Evolutionary conservation across 2,888 invertebrate genomes (phyloP).

Genomic region (Cecidostiba fungosa): DNA sequence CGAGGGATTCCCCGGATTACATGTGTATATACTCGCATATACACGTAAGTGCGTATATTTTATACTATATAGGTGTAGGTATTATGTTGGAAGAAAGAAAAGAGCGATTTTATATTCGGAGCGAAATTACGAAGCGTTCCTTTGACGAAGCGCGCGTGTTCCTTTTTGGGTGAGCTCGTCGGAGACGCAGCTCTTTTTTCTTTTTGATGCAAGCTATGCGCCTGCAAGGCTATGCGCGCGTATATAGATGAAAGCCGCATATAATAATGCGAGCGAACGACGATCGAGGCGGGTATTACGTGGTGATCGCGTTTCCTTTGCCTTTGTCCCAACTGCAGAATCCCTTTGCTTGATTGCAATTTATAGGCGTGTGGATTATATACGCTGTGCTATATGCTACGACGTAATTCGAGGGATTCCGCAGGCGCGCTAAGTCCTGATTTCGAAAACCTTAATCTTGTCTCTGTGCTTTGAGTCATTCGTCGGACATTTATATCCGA

Average conservation of each 20-base stretch:
- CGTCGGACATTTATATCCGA: too few relatives aligned
- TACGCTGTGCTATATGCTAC: neutral
- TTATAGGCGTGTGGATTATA: conserved; percentile 1
- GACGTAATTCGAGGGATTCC: neutral
- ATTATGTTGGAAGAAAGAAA: too few relatives aligned
- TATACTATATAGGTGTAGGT: neutral
- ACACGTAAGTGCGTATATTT: neutral
- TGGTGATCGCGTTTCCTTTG: neutral
- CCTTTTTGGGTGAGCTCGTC: too few relatives aligned
- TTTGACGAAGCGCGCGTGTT: too few relatives aligned
- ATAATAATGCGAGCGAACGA: neutral
- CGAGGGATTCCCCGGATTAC: neutral
- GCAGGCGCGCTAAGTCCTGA: neutral
- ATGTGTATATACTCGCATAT: neutral
- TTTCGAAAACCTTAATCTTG: neutral
- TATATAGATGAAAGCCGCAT: neutral
- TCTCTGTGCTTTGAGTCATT: neutral
- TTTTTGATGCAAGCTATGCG: neutral
- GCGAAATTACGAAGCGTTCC: too few relatives aligned
- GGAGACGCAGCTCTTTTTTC: too few relatives aligned
- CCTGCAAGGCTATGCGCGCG: neutral
- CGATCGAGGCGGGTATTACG: neutral
- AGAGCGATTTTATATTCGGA: too few relatives aligned
- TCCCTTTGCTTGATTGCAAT: conserved; percentile 45
- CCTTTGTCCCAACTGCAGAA: neutral